Evolutionary conservation across 1,140 invertebrate genomes (phyloP), one percentile per base, ranked within the genome.

Genomic region (Bombus terrestris): DNA sequence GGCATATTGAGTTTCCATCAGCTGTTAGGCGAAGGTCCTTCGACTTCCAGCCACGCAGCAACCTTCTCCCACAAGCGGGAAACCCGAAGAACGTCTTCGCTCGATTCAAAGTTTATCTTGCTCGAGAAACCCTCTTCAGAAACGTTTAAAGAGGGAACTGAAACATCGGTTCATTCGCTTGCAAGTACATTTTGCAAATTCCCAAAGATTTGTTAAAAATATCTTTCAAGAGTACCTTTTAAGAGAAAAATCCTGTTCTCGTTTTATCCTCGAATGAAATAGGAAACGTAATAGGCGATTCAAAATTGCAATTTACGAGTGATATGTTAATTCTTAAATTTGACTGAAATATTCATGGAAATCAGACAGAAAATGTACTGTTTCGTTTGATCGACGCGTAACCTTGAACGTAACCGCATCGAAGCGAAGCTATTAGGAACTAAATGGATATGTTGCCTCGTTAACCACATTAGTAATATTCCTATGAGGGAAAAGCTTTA

Each of bases 1-100:
- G 59, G 64, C 32, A 85, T 89, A 85, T 88, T 43, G 82, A 35
- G 57, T 88, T 88, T 80, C 86, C 83, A 77, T 81, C 82, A 68
- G 82, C 77, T 74, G 75, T 43, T 74, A 81, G 41, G 71, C 57
- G 66, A 77, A 77, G 5, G 39, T 68, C 71, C 74, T 79, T 69
- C 74, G 13, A 83, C 72, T 41, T 76, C 32, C 18, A 41, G 39
- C n/a, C 10, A 41, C 37, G 39, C 25, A 28, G 64, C 8, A 32
- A 72, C 25, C 12, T n/a, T 43, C 37, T 64, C 8, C 32, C 28
- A 15, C 68, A 22, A 13, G 18, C 13, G n/a, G 4, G 8, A 22
- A 62, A 39, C 59, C 25, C 2, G 28, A n/a, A 62, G 28, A n/a
- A 12, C 28, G 10, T 62, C 59, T 62, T n/a, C 9, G 13, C 28